Percentiles rank a stretch among this genome's conserved stretches.
Conservation (phyloP, 2,888 invertebrate species). For the Sussaba pulchella region DNA sequence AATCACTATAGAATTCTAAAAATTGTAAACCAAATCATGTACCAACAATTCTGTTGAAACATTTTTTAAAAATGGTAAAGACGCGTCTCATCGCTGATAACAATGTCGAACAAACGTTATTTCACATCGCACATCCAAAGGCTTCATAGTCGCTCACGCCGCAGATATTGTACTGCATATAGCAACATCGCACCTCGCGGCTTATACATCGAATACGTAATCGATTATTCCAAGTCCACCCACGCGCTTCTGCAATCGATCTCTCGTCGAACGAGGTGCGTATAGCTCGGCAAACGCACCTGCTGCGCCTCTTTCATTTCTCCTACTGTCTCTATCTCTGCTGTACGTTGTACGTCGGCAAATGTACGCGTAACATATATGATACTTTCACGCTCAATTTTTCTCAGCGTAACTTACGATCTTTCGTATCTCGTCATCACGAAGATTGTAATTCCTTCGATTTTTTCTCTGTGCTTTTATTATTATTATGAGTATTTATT, state of each 20-base stretch:
- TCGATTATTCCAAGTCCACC: conserved; percentile 67
- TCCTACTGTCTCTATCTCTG: conserved; percentile 45
- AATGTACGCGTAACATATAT: conserved; percentile 25
- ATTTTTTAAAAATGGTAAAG: not conserved
- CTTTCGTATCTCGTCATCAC: not conserved
- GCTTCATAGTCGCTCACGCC: conserved; percentile 53
- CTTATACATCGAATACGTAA: conserved; percentile 64
- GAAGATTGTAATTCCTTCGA: not conserved
- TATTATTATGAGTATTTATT: not conserved
- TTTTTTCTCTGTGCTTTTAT: not conserved
- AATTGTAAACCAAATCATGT: not conserved
- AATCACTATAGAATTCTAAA: not conserved
- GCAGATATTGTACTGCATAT: conserved; percentile 25
- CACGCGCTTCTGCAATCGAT: conserved; percentile 66
- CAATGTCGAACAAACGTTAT: conserved; percentile 41
- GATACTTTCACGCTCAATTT: conserved; percentile 53
- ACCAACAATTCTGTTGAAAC: not conserved
- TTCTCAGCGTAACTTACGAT: conserved; percentile 4
- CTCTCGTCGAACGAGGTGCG: conserved; percentile 64
- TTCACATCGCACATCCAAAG: conserved; percentile 52
- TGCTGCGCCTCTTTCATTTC: conserved; percentile 61
- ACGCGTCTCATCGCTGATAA: conserved; percentile 11
- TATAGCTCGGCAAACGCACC: conserved; percentile 58
- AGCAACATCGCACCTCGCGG: conserved; percentile 46
- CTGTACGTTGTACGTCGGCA: conserved; percentile 28